A percentile compares a stretch with the other conserved stretches of the same genome.
Conservation (phyloP, 2,797 vertebrate species). For the Anguilla obscura region DNA sequence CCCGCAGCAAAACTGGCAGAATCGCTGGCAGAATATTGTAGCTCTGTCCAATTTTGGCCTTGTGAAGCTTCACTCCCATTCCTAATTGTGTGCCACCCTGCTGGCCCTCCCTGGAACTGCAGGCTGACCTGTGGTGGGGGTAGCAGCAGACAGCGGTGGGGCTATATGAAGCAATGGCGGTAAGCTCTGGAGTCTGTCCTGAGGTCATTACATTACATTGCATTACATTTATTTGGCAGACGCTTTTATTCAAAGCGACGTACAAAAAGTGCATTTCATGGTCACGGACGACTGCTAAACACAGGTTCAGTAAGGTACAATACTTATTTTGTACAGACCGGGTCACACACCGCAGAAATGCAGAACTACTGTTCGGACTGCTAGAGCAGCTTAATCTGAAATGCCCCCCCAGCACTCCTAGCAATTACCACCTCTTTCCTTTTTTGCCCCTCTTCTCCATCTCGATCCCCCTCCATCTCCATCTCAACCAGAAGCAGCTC, state of each 20-base stretch:
- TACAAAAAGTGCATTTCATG: too few species aligned
- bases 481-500: neutral
- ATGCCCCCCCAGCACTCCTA: too few species aligned
- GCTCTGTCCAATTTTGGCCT: too few species aligned
- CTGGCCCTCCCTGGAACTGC: neutral
- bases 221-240: too few species aligned
- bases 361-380: neutral
- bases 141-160: neutral
- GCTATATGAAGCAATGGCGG: neutral
- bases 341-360: neutral
- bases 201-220: neutral
- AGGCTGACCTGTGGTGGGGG: neutral
- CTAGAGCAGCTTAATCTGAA: neutral
- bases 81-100: neutral
- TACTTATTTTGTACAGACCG: too few species aligned
- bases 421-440: neutral
- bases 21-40: too few species aligned
- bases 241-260: neutral
- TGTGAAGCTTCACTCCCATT: neutral
- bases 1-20: too few species aligned
- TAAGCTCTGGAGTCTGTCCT: neutral
- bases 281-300: too few species aligned
- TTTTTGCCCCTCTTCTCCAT: neutral
- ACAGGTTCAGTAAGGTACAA: too few species aligned
- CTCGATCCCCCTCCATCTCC: neutral